Conservation (phyloP, 2,113 vertebrate species). For the Nothobranchius furzeri region DNA sequence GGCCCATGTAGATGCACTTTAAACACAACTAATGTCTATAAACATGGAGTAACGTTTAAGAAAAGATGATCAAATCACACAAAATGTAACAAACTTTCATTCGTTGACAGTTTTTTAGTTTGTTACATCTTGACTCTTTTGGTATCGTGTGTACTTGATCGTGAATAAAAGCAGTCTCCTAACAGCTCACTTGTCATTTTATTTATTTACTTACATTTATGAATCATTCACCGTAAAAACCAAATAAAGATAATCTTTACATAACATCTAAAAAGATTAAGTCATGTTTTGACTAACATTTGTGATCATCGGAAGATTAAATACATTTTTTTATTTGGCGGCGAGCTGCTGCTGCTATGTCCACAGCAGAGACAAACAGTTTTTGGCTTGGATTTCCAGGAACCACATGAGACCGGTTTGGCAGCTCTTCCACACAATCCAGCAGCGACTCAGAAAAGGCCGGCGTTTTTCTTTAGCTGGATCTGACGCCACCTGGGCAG, state of each 20-base stretch:
- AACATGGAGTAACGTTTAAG: too few relatives aligned
- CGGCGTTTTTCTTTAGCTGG: slow-evolving; percentile 86
- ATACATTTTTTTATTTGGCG: background rate
- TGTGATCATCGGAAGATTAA: background rate
- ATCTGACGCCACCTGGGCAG: slow-evolving; percentile 91
- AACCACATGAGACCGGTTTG: background rate
- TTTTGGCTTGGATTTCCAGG: background rate
- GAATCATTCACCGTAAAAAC: slow-evolving; percentile 2
- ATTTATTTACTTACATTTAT: slow-evolving; percentile 22
- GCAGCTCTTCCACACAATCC: background rate
- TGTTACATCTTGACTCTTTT: background rate
- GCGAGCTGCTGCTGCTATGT: too few relatives aligned
- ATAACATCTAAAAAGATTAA: slow-evolving; percentile 14
- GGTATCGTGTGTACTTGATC: slow-evolving; percentile 38
- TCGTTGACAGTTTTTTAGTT: too few relatives aligned
- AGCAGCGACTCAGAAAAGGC: slow-evolving; percentile 83
- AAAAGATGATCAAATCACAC: too few relatives aligned
- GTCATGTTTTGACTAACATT: too few relatives aligned
- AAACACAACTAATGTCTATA: too few relatives aligned
- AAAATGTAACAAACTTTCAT: too few relatives aligned
- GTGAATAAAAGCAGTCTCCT: slow-evolving; percentile 55
- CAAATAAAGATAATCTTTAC: slow-evolving; percentile 4
- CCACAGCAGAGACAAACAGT: too few relatives aligned
- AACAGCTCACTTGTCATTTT: slow-evolving; percentile 25
- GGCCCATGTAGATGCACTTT: too few relatives aligned